These are phyloP conservation scores for Lasioglossum zephyrum DNA, from an alignment of 2,888 invertebrate species.

Conservation along the genomic window DNA sequence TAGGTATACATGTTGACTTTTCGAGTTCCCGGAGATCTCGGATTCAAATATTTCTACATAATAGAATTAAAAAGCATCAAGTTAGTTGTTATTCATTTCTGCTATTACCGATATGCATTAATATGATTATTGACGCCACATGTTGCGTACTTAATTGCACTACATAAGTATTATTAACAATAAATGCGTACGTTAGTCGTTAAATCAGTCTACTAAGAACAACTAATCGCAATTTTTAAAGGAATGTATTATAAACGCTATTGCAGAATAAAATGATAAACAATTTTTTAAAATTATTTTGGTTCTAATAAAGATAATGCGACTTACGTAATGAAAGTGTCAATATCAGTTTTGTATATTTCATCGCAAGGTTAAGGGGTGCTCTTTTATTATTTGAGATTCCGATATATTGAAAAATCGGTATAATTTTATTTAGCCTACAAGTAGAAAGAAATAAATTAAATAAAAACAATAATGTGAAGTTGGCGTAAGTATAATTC, in stretches of 20 bases:
- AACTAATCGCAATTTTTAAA: slow-evolving; percentile 39
- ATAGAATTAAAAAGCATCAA: slow-evolving; percentile 36
- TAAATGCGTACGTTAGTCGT: slow-evolving; percentile 49
- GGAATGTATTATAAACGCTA: slow-evolving; percentile 35
- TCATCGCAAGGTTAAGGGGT: slow-evolving; percentile 50
- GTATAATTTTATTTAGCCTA: slow-evolving; percentile 16
- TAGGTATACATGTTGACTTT: slow-evolving; percentile 52
- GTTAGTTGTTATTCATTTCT: slow-evolving; percentile 30
- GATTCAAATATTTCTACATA: slow-evolving; percentile 38
- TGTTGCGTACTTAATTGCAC: slow-evolving; percentile 38
- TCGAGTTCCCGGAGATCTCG: slow-evolving; percentile 38
- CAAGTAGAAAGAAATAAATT: slow-evolving; percentile 2
- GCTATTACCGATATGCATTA: slow-evolving; percentile 30
- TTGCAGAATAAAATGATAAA: slow-evolving; percentile 20
- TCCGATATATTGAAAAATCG: slow-evolving; percentile 5
- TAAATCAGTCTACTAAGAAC: slow-evolving; percentile 34
- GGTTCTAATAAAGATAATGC: slow-evolving; percentile 52
- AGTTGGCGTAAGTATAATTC: slow-evolving; percentile 29
- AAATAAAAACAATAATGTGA: slow-evolving; percentile 12
- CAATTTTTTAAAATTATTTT: slow-evolving; percentile 33
- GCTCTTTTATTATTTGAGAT: slow-evolving; percentile 37
- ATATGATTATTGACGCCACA: slow-evolving; percentile 27
- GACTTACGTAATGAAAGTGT: slow-evolving; percentile 57
- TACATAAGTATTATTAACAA: slow-evolving; percentile 52
- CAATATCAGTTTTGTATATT: slow-evolving; percentile 51